Base-by-base conservation (phyloP, 2,113 vertebrate genomes). In the Calyptommatus sinebrachiatus region DNA sequence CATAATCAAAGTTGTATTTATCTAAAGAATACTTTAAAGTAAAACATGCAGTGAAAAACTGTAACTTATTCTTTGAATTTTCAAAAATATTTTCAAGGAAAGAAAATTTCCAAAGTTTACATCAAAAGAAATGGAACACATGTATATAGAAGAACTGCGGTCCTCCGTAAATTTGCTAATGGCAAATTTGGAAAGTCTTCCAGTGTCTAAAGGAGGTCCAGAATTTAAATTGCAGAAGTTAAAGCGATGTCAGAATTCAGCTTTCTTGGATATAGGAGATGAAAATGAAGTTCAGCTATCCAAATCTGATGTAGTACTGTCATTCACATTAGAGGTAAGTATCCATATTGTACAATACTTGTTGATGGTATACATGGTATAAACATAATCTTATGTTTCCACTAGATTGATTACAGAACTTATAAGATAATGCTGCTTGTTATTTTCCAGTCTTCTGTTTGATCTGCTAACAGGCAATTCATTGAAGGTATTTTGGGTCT, bases 161-260 rank as follows among this genome's bases (percentile, higher is more conserved):
- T 97, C 98, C 7, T 97, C 98, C 0, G 96, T 99, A 87, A 99
- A 97, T 93, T 93, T 99, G 81, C 93, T 99, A 31, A 99, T 99
- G 98, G 97, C 97, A 50, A 99, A 99, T 91, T 92, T 99, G 93
- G 98, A 99, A 93, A 99, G 98, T 89, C 97, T 98, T 78, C 98
- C 98, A 1, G 98, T 99, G 79, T 97, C 98, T 24, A 99, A 97
- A 93, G 97, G 97, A 76, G 97, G 97, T 0, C 93, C 97, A 0
- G 98, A 99, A 91, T 97, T 98, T 90, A 99, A 98, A 84, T 78
- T 96, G 20, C 97, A 98, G 89, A 99, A 98, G 89, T 94, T 99
- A 77, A 99, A 99, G 74, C 94, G 98, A 77, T 97, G 97, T 71
- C 91, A 95, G 86, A 99, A 98, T 91, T 97, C 96, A 91, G 95